Conservation (phyloP, 2,113 vertebrate species). For the Leuciscus idus region DNA sequence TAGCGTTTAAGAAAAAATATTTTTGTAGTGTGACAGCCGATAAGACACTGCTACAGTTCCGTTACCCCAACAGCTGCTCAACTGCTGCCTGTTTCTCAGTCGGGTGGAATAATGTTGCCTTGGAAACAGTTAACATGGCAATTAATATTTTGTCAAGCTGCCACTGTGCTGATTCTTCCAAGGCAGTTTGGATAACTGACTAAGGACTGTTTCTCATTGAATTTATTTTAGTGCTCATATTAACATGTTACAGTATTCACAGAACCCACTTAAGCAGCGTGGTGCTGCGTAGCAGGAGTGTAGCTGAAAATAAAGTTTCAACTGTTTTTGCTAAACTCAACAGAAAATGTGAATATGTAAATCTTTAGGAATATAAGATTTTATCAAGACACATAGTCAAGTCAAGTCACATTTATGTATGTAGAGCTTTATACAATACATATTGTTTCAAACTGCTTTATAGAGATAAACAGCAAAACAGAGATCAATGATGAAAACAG, state of each 20-base stretch:
- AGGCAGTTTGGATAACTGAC: conserved; percentile 15
- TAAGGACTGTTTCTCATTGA: background rate
- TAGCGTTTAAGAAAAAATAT: background rate
- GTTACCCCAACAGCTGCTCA: conserved; percentile 12
- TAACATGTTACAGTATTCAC: conserved; percentile 1
- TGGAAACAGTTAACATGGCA: conserved; percentile 43
- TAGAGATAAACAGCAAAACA: too few species aligned
- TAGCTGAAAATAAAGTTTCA: background rate
- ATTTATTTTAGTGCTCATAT: background rate
- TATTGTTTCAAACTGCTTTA: too few species aligned
- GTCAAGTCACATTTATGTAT: too few species aligned
- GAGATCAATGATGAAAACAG: too few species aligned
- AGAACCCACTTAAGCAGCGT: background rate
- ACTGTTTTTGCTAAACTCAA: background rate
- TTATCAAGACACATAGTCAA: background rate
- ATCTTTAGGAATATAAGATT: background rate
- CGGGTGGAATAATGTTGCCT: conserved; percentile 23
- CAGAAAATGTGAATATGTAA: background rate
- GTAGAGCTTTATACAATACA: too few species aligned
- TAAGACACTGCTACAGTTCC: background rate
- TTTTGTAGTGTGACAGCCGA: conserved; percentile 6
- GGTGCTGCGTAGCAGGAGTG: background rate
- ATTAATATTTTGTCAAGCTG: conserved; percentile 21
- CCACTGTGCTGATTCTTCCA: conserved; percentile 1
- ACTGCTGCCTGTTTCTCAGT: conserved; percentile 8